Base-by-base conservation (phyloP, 23 tunicate species). In the Trididemnum nubilum region DNA sequence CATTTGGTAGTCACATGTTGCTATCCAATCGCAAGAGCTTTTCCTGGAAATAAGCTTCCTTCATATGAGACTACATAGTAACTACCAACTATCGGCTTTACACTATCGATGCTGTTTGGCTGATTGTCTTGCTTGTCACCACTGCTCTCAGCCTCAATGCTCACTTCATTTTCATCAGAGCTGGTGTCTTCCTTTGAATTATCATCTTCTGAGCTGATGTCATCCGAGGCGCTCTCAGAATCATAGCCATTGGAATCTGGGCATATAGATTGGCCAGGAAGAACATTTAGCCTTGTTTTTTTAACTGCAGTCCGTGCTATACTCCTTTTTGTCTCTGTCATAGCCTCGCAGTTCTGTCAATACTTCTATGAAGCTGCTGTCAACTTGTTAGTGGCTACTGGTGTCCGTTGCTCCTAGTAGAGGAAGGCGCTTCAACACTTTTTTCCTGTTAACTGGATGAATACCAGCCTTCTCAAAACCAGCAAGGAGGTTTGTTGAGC, bases 251-350 rank as follows among this genome's bases (percentile, higher is more conserved):
- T 29, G 75, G 38, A 29, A 33, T 69, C 75, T 7, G 33, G 39
- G 75, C 75, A 69, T 69, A 69, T n/a, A 69, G 40, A 69, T 23
- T 23, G 30, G 36, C 75, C 75, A 69, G 75, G 75, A 23, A 69
- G 38, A 4, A 69, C 75, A 69, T 32, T 69, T 33, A 69, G 23
- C 15, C 38, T 18, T 29, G 39, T 69, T 69, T 9, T 30, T 69
- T 69, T 69, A 38, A 18, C 33, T 69, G 75, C 38, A 29, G 75
- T 12, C 5, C n/a, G 28, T 63, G 28, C 33, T 69, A 29, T 36
- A 21, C 5, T 7, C 7, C 5, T 15, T 63, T 22, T 18, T 24
- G n/a, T n/a, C n/a, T 24, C 69, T 63, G 25, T 63, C 69, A 15
- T n/a, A 63, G 7, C 69, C 69, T 15, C 69, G 25, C 25, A 63